Evolutionary conservation across 2,797 vertebrate species (phyloP).

Genomic region (Cossypha caffra): DNA sequence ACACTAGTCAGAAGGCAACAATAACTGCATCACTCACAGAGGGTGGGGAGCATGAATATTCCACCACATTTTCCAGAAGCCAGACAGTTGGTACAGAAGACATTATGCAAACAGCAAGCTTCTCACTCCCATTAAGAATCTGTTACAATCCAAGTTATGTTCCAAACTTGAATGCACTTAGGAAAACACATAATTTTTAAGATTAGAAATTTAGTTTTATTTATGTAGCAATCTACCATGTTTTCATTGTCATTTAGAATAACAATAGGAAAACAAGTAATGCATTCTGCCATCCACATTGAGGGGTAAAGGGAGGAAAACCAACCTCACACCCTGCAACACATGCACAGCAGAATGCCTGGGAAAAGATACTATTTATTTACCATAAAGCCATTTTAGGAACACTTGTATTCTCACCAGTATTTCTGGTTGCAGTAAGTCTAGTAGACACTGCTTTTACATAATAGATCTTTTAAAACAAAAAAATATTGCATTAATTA

Average conservation of each 20-base stretch:
- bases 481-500: neutral
- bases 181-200: neutral
- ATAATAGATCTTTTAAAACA: neutral
- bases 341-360: neutral
- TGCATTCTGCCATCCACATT: neutral
- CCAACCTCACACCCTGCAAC: neutral
- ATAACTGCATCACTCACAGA: neutral
- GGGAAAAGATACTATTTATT: neutral
- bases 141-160: neutral
- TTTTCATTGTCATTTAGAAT: neutral
- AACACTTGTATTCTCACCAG: neutral
- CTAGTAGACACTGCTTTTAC: neutral
- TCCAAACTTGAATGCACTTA: neutral
- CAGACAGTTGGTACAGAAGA: neutral
- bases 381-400: neutral
- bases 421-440: neutral
- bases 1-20: neutral
- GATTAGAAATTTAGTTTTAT: neutral
- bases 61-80: neutral
- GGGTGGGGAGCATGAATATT: constrained; percentile 34
- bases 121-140: neutral
- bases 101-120: neutral
- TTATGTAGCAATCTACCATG: neutral
- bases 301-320: neutral
- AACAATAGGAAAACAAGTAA: neutral